phyloP scores from a whole-genome alignment of 2,113 vertebrate genomes.

The Proteles cristata region DNA sequence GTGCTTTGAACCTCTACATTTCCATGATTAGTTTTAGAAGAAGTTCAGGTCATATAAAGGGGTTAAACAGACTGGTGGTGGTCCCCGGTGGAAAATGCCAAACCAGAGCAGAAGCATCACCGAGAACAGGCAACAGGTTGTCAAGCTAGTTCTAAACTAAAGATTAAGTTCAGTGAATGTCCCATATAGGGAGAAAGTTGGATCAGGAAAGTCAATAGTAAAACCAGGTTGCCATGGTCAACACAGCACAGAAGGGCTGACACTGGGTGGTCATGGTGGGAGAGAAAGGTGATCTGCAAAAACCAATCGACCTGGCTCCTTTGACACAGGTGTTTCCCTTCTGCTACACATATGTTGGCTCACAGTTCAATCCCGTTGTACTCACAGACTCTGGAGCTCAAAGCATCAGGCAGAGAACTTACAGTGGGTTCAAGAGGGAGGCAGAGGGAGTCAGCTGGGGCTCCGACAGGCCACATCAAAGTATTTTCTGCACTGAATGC shows the following conservation, averaged over 20 bases:
- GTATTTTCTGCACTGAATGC: not conserved
- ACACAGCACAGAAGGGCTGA: not conserved
- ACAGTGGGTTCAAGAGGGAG: not conserved
- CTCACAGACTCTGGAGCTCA: not conserved
- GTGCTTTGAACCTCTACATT: not conserved
- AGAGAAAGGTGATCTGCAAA: not conserved
- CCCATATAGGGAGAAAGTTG: not conserved
- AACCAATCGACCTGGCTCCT: not conserved
- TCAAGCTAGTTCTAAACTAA: not conserved
- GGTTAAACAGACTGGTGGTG: not conserved
- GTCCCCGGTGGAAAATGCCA: not conserved
- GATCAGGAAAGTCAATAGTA: not conserved
- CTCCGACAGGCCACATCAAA: conserved; percentile 20
- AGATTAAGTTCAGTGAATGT: not conserved
- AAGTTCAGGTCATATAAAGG: not conserved
- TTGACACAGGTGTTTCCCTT: not conserved
- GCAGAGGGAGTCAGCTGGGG: not conserved
- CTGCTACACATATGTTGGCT: not conserved
- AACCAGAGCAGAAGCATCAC: not conserved
- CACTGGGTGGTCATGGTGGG: not conserved
- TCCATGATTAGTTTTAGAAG: not conserved
- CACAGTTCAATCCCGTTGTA: not conserved
- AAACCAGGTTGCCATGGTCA: not conserved
- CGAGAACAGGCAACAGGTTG: not conserved
- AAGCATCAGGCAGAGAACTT: conserved; percentile 34